Evolutionary conservation across 2,888 invertebrate genomes (phyloP).

Genomic region (Lumbricus terrestris): DNA sequence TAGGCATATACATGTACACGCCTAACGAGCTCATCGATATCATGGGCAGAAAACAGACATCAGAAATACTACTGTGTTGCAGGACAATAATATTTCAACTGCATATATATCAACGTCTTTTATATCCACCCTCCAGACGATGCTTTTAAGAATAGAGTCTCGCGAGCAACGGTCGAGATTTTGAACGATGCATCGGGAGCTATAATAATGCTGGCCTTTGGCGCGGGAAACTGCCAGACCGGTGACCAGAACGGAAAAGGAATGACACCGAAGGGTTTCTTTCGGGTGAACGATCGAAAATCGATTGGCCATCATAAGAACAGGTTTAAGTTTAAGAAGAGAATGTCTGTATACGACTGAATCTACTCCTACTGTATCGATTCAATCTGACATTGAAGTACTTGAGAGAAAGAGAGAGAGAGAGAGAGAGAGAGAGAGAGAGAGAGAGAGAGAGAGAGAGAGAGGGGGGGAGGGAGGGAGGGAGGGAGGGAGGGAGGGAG

Average conservation of each 20-base stretch:
- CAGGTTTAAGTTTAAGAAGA: neutral
- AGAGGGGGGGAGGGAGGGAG: too few species aligned
- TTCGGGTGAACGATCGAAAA: neutral
- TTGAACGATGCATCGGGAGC: neutral
- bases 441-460: too few species aligned
- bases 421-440: too few species aligned
- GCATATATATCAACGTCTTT: too few species aligned
- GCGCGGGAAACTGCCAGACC: neutral
- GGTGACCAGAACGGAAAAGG: neutral
- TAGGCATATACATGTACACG: too few species aligned
- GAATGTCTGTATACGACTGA: neutral
- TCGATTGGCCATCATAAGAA: neutral
- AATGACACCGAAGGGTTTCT: neutral
- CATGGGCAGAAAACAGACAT: neutral
- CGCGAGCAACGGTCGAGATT: neutral
- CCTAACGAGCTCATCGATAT: too few species aligned
- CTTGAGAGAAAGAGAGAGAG: too few species aligned
- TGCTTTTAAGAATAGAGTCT: neutral
- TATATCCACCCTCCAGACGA: too few species aligned
- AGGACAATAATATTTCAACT: too few species aligned
- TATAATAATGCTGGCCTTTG: too few species aligned
- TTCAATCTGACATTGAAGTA: neutral
- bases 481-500: too few species aligned
- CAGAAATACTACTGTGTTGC: neutral
- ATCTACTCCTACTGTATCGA: neutral